These are phyloP conservation scores for Hormiphora californensis DNA, from an alignment of 37 sponge, comb jelly and placozoan species.

Conservation along the genomic window DNA sequence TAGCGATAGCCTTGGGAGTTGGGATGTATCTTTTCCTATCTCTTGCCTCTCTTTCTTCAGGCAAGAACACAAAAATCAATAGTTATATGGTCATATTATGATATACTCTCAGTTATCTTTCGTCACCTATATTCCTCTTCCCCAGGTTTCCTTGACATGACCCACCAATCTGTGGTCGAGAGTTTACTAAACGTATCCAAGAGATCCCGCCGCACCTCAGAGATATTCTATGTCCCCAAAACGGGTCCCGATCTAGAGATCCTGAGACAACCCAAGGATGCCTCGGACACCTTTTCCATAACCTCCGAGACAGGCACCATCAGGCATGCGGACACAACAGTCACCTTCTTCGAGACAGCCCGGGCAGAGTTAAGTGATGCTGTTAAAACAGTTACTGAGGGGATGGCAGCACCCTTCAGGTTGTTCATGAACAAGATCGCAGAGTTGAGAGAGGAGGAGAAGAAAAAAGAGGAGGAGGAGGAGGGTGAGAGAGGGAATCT, in stretches of 20 bases:
- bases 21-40: too few species aligned
- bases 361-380: neutral
- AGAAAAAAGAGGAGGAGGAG: neutral
- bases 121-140: neutral
- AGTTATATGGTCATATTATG: too few species aligned
- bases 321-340: neutral
- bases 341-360: neutral
- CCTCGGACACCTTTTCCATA: neutral
- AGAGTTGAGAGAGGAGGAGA: constrained; percentile 21
- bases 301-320: constrained; percentile 42
- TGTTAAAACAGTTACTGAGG: constrained; percentile 16
- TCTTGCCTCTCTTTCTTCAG: too few species aligned
- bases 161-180: constrained; percentile 2
- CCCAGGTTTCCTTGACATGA: constrained; percentile 38
- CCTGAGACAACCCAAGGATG: neutral
- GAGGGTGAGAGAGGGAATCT: neutral
- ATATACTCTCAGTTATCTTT: neutral
- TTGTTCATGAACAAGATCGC: constrained; percentile 31
- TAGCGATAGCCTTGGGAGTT: too few species aligned
- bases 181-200: constrained; percentile 23
- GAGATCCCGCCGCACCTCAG: too few species aligned
- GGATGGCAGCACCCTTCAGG: constrained; percentile 32
- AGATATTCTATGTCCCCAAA: constrained; percentile 50
- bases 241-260: constrained; percentile 34
- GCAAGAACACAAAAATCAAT: too few species aligned